A percentile compares a stretch with the other conserved stretches of the same genome.
Conservation (phyloP, 2,888 invertebrate species). For the Dolomedes plantarius region DNA sequence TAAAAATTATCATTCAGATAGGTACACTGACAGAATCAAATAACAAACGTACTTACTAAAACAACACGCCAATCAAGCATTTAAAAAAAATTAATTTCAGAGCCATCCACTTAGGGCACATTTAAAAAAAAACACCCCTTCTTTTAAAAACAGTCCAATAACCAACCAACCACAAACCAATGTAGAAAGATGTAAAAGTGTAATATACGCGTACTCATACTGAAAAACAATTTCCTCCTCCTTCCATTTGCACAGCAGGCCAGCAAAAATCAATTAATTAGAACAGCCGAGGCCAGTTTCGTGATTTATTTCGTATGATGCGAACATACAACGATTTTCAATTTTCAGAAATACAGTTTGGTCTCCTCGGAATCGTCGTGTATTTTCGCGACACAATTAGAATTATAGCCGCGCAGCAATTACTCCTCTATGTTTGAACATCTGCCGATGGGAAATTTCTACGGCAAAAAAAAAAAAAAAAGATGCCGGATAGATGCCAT, state of each 20-base stretch:
- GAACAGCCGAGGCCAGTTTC: conserved; percentile 21
- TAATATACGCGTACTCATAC: conserved; percentile 20
- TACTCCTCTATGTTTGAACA: conserved; percentile 45
- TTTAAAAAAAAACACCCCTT: no score
- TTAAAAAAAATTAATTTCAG: no score
- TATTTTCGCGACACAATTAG: conserved; percentile 43
- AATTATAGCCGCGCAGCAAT: conserved; percentile 54
- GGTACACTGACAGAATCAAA: no score
- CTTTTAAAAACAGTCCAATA: no score
- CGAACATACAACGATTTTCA: conserved; percentile 44
- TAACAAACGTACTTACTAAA: no score
- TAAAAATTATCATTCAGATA: no score
- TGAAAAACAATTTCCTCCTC: conserved; percentile 17
- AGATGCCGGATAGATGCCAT: no score
- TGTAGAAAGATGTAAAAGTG: conserved; percentile 46
- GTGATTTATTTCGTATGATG: conserved; percentile 53
- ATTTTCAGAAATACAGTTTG: conserved; percentile 29
- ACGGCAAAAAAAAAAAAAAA: no score
- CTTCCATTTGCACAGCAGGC: conserved; percentile 59
- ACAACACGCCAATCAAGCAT: no score
- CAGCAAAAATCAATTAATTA: conserved; percentile 61
- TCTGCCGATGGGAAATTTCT: neutral
- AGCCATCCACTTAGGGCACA: no score
- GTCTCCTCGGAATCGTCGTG: neutral
- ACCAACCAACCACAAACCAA: no score